Conservation (phyloP, 2,888 invertebrate genomes). For the Troides helena region DNA sequence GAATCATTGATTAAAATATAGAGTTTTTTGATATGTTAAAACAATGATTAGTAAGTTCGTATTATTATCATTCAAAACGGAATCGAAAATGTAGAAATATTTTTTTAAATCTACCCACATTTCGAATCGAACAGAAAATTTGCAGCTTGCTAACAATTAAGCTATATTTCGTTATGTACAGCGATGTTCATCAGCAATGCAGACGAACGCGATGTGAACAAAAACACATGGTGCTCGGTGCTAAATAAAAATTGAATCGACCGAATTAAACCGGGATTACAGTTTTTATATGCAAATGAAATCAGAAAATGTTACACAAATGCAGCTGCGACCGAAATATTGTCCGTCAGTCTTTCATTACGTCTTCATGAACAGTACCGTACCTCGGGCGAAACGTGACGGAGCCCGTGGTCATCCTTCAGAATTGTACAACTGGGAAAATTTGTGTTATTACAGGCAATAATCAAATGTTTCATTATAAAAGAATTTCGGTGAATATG, state of each 20-base stretch:
- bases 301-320: conserved; percentile 10
- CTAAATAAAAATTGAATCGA: conserved; percentile 20
- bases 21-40: too few relatives aligned
- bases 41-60: too few relatives aligned
- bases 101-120: too few relatives aligned
- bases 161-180: too few relatives aligned
- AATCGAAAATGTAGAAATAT: background rate
- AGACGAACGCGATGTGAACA: conserved; percentile 17
- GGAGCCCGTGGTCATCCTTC: conserved; percentile 12
- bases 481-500: too few relatives aligned
- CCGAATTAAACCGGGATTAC: conserved; percentile 19
- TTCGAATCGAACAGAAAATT: too few relatives aligned
- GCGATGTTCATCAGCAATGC: conserved; percentile 3
- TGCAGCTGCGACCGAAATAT: conserved; percentile 27
- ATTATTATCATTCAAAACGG: background rate
- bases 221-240: conserved; percentile 21
- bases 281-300: conserved; percentile 25
- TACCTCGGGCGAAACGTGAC: conserved; percentile 28
- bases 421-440: conserved; percentile 19
- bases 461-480: too few relatives aligned
- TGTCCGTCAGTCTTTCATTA: conserved; percentile 22
- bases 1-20: too few relatives aligned
- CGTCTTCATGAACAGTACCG: conserved; percentile 18
- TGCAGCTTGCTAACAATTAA: too few relatives aligned
- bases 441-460: conserved; percentile 11